Evolutionary conservation across 2,888 invertebrate genomes (phyloP).

Genomic region (Girardia tigrina): DNA sequence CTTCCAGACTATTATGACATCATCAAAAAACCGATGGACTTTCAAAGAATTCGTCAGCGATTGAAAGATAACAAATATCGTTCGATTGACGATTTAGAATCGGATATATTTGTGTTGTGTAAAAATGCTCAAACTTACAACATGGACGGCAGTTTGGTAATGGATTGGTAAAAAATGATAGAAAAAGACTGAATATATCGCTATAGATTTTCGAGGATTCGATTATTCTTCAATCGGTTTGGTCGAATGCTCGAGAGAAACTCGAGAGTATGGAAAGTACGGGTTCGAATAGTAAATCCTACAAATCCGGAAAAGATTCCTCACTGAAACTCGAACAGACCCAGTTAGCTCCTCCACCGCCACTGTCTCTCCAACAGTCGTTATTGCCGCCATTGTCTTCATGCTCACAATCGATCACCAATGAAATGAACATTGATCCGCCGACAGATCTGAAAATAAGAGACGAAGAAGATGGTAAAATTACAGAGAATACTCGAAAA

Average conservation of each 20-base stretch:
- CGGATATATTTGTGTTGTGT: conserved; percentile 83
- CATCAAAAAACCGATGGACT: conserved; percentile 84
- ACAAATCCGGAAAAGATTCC: too few relatives aligned
- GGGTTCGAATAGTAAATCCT: neutral
- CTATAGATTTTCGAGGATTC: conserved; percentile 80
- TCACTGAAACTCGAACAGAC: too few relatives aligned
- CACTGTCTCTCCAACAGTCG: too few relatives aligned
- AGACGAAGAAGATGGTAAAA: neutral
- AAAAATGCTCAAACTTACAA: conserved; percentile 93
- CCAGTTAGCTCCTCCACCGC: too few relatives aligned
- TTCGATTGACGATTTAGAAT: conserved; percentile 53
- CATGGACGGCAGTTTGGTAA: conserved; percentile 67
- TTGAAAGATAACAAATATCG: conserved; percentile 57
- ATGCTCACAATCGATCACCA: too few relatives aligned
- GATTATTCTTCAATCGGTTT: conserved; percentile 66
- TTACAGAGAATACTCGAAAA: too few relatives aligned
- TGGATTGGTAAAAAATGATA: too few relatives aligned
- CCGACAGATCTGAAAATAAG: too few relatives aligned
- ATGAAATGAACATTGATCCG: too few relatives aligned
- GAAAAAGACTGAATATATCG: too few relatives aligned
- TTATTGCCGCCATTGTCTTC: too few relatives aligned
- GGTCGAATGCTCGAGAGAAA: conserved; percentile 51
- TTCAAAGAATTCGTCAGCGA: conserved; percentile 64
- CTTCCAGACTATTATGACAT: conserved; percentile 90
- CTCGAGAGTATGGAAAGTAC: conserved; percentile 44